Base-by-base conservation (phyloP, 1,140 invertebrate species). In the Brachionus manjavacas region DNA sequence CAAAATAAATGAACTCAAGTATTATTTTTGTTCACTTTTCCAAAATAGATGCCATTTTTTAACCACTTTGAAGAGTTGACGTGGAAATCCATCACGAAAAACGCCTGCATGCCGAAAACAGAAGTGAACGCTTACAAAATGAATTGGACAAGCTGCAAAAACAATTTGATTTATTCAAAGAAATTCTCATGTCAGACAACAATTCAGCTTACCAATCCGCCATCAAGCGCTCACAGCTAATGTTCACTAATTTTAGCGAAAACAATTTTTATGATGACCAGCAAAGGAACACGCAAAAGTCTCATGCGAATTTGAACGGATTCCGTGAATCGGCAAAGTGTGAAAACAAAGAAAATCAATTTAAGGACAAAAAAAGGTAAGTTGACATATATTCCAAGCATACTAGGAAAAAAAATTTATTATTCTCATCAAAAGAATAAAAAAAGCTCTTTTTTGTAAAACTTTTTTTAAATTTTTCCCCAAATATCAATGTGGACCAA, bases 101-200 rank as follows among this genome's bases (percentile, higher is more conserved):
- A 11, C 28, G 79, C n/a, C n/a, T 81, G 12, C 52, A 60, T 11
- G 79, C 79, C 11, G 79, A 81, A 52, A 81, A 20, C 60, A 60
- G 39, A 35, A 43, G 49, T 64, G 79, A 81, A 46, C 79, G 79
- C 8, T 9, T 81, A 23, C 79, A 81, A 81, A 68, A 39, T 46
- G 79, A 81, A 16, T 25, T 81, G 31, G 79, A 81, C 16, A 60
- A 68, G 35, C 23, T 81, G 28, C 79, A 64, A 46, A 60, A 68
- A 41, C 79, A 81, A 64, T 81, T 81, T 64, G 79, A 81, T 20
- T 14, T 81, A 35, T 60, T 81, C 16, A 81, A 64, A 81, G 79
- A 81, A 6, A 43, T 81, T 39, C 52, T 81, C 6, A 41, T 46
- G 52, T 39, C 35, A 25, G 79, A 68, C 39, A 46, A 76, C 4